phyloP scores from a whole-genome alignment of 92 coral and sea anemone genomes.

The Bergia puertoricense region DNA sequence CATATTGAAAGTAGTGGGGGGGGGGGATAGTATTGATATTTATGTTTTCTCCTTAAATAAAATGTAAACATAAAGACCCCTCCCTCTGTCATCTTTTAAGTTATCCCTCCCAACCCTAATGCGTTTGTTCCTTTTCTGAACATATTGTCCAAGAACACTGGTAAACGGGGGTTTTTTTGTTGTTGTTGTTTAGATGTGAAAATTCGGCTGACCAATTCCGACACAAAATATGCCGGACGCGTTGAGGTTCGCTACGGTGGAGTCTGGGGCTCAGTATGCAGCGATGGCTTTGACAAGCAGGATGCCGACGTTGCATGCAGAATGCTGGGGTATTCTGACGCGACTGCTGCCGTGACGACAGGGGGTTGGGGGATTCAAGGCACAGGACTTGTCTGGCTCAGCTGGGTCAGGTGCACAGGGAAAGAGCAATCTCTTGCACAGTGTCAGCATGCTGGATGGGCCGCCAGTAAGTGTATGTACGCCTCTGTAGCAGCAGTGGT shows the following conservation, averaged over 20 bases:
- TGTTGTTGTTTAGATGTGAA: background rate
- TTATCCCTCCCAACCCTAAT: too few species aligned
- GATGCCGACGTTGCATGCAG: slow-evolving; percentile 13
- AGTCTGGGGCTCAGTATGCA: slow-evolving; percentile 24
- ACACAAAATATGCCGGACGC: slow-evolving; percentile 12
- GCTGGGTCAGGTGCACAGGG: background rate
- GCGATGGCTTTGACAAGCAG: slow-evolving; percentile 11
- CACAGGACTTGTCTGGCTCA: background rate
- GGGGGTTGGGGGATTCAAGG: background rate
- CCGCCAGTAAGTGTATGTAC: background rate
- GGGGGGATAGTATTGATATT: too few species aligned
- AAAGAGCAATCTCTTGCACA: background rate
- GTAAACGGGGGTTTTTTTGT: background rate
- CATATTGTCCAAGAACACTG: too few species aligned
- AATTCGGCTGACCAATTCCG: background rate
- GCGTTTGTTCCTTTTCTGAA: too few species aligned
- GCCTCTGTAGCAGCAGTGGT: slow-evolving; percentile 12
- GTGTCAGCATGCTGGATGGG: slow-evolving; percentile 24
- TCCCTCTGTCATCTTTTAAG: too few species aligned
- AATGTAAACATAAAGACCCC: too few species aligned
- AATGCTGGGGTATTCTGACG: slow-evolving; percentile 33
- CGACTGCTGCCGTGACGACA: slow-evolving; percentile 5
- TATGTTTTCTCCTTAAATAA: too few species aligned
- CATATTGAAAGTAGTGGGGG: too few species aligned
- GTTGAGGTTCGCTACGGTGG: slow-evolving; percentile 13